Conservation (phyloP, 2,113 vertebrate species). For the Cacatua alba region DNA sequence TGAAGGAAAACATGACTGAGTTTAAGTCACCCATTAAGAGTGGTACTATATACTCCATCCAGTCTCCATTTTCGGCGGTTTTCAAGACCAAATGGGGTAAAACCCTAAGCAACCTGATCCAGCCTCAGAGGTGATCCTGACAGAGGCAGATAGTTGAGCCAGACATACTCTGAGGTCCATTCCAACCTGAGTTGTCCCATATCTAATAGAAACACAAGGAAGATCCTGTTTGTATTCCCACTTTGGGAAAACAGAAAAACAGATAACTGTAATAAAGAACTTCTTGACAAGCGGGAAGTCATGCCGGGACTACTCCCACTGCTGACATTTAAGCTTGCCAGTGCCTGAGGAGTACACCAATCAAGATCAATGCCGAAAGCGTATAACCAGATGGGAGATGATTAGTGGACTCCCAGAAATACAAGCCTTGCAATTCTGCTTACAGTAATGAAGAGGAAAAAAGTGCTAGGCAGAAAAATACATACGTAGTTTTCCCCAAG, state of each 20-base stretch:
- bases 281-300: slow-evolving; percentile 23
- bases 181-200: background rate
- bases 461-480: background rate
- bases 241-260: background rate
- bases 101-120: background rate
- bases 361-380: slow-evolving; percentile 14
- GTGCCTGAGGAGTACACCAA: background rate
- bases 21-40: background rate
- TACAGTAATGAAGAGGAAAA: background rate
- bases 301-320: slow-evolving; percentile 40
- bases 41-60: background rate
- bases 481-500: background rate
- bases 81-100: background rate
- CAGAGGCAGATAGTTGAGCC: background rate
- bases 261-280: background rate
- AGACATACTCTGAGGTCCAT: background rate
- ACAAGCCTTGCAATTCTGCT: background rate
- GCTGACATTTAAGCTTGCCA: slow-evolving; percentile 65
- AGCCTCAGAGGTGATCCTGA: background rate
- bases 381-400: slow-evolving; percentile 32
- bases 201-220: background rate
- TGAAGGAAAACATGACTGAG: background rate
- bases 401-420: slow-evolving; percentile 12
- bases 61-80: background rate
- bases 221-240: background rate